phyloP scores from a whole-genome alignment of 2,113 vertebrate species.

The Emydocephalus ijimae region DNA sequence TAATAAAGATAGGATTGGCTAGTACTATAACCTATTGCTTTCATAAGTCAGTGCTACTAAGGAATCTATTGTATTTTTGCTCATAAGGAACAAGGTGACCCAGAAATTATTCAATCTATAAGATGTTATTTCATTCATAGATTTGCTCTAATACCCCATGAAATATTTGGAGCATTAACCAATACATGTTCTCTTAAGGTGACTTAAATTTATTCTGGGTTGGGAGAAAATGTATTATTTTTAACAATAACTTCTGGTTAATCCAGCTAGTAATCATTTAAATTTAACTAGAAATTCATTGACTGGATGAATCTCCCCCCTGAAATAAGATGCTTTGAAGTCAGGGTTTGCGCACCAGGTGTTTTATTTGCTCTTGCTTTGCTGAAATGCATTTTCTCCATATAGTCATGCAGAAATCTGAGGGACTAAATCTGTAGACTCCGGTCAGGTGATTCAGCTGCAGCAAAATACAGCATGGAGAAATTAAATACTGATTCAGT shows the following conservation, averaged over 20 bases:
- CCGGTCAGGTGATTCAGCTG: slow-evolving; percentile 3
- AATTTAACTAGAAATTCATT: background rate
- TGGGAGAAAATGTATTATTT: background rate
- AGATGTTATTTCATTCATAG: background rate
- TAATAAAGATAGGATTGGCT: background rate
- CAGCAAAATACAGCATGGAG: background rate
- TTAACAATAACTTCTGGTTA: background rate
- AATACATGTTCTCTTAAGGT: background rate
- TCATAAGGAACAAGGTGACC: background rate
- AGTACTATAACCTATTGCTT: background rate
- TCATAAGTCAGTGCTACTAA: background rate
- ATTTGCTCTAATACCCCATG: background rate
- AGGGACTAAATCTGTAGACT: background rate
- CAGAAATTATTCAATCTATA: background rate
- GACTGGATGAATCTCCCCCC: background rate
- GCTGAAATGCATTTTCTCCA: background rate
- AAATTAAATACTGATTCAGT: slow-evolving; percentile 10
- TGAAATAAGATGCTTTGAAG: slow-evolving; percentile 7
- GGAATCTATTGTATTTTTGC: background rate
- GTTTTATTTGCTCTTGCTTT: background rate
- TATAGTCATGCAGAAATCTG: slow-evolving; percentile 1
- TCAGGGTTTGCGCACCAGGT: background rate
- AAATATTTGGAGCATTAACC: background rate
- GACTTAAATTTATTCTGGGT: background rate
- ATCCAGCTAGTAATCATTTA: background rate